Base-by-base conservation (phyloP, 37 sponge, comb jelly and placozoan genomes). In the Chondrilla cf. caribensis region DNA sequence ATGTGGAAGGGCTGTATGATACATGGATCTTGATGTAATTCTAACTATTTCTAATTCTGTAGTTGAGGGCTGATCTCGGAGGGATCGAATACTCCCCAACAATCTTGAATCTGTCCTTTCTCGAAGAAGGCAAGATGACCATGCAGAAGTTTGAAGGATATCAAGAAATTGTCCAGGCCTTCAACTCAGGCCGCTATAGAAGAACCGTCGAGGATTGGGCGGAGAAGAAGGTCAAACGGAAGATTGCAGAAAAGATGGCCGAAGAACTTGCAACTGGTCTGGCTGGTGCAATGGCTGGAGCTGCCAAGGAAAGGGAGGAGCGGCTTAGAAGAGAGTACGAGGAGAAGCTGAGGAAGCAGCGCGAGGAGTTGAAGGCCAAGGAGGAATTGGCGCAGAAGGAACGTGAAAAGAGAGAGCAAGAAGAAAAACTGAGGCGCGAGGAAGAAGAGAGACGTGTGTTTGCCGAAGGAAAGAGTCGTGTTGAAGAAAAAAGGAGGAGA, bases 261-360 rank as follows among this genome's bases (percentile, higher is more conserved):
- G 71, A 70, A 29, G 71, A 36, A 4, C 4, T 70, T 32, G 71
- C 71, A 3, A 36, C 31, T 32, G 71, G 19, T 9, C 5, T 32
- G 14, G 64, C 6, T n/a, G 6, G 6, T 9, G 64, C 29, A 62
- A 47, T 47, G 51, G 71, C 39, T 8, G 39, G 21, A 29, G 71
- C 71, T 6, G 71, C 38, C 71, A 70, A 70, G 0, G 79, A 82
- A 15, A 70, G 81, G 37, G 83, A 85, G 55, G 72, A 44, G 31
- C 70, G 75, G 59, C 42, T 88, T 1, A 37, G 84, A 28, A 41
- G 70, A 41, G 92, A 92, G 54, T 86, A 86, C 60, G 92, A 92
- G 58, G 79, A 81, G 39, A 88, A 83, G 32, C 51, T 86, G 76
- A 85, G 73, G 44, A 31, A 60, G 62, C 65, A 83, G 60, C 59